These are phyloP conservation scores for Loris lydekkerianus DNA, from an alignment of 2,797 vertebrate species.

Conservation along the genomic window DNA sequence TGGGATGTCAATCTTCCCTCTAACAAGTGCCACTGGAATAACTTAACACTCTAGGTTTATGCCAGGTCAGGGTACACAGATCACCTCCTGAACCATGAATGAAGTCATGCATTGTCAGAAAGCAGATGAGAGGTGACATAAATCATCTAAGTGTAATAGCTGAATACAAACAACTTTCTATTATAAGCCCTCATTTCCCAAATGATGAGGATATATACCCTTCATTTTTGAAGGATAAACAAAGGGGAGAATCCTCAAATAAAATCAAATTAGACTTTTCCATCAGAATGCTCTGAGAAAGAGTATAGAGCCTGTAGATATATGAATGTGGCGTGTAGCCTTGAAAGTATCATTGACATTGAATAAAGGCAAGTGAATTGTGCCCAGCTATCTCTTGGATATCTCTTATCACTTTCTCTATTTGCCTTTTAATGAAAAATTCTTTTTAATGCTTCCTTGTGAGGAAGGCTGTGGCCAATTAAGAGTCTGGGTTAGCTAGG, in stretches of 20 bases:
- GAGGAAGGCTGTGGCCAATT: neutral
- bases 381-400: neutral
- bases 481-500: neutral
- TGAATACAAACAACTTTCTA: conserved; percentile 87
- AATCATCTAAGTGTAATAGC: conserved; percentile 83
- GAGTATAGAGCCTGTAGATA: neutral
- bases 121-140: conserved; percentile 88
- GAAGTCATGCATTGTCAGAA: conserved; percentile 88
- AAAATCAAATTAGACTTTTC: neutral
- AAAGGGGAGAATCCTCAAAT: neutral
- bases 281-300: neutral
- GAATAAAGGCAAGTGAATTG: neutral
- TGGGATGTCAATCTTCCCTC: neutral
- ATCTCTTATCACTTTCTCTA: neutral
- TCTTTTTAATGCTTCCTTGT: neutral
- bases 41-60: conserved; percentile 87
- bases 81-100: conserved; percentile 84
- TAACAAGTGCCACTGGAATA: neutral
- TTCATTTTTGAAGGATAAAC: conserved; percentile 15
- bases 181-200: conserved; percentile 89
- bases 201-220: conserved; percentile 74
- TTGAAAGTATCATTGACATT: neutral
- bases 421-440: neutral
- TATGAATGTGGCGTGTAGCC: neutral
- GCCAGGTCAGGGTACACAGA: conserved; percentile 82